phyloP scores from a whole-genome alignment of 1,140 invertebrate genomes.

The Halictus rubicundus region DNA sequence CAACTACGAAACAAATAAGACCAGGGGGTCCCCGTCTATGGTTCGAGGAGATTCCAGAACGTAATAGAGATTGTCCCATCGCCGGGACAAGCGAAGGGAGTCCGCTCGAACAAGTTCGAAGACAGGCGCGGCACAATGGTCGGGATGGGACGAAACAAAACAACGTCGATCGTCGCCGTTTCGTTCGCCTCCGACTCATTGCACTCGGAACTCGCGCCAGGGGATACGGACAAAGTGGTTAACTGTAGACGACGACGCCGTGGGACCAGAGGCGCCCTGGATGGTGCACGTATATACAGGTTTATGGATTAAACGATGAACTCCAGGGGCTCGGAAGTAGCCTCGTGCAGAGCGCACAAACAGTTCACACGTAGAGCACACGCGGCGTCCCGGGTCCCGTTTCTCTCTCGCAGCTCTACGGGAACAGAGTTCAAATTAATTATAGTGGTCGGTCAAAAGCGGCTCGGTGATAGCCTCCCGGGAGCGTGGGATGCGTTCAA shows the following conservation, averaged over 20 bases:
- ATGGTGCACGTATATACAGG: not conserved
- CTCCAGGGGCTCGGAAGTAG: not conserved
- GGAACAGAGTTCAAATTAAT: slow-evolving; percentile 34
- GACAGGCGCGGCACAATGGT: too few species aligned
- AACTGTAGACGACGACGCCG: not conserved
- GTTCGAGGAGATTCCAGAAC: too few species aligned
- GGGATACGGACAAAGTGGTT: not conserved
- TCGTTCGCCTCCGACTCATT: not conserved
- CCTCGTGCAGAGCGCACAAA: not conserved
- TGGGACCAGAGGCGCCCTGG: not conserved
- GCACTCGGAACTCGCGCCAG: not conserved
- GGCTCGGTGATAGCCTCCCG: not conserved
- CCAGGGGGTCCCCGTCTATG: too few species aligned
- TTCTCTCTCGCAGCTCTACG: too few species aligned
- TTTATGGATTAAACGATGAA: not conserved
- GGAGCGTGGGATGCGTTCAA: not conserved
- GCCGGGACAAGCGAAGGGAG: too few species aligned
- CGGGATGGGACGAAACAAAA: not conserved
- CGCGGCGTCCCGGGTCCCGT: not conserved
- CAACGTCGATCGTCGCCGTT: too few species aligned
- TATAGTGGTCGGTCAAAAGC: slow-evolving; percentile 21
- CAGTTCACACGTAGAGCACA: too few species aligned
- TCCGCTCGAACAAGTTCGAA: too few species aligned
- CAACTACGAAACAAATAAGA: too few species aligned
- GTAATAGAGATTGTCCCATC: too few species aligned